Percentiles rank a stretch among this genome's conserved stretches.
Conservation (phyloP, 2,113 vertebrate genomes). For the Sprattus sprattus region DNA sequence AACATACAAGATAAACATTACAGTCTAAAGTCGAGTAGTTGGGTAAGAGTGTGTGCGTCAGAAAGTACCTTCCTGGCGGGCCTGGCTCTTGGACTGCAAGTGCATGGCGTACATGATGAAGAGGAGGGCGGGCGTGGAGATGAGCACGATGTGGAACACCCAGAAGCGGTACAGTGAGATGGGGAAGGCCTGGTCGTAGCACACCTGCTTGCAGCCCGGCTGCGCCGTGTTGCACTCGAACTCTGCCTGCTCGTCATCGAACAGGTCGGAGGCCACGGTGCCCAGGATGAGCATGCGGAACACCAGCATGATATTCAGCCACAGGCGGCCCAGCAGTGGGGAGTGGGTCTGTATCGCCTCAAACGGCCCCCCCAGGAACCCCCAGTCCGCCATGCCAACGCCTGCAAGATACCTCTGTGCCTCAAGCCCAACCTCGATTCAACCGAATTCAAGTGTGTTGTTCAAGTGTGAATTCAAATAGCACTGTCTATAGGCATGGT, state of each 20-base stretch:
- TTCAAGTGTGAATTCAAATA: too few species aligned
- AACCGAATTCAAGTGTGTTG: background rate
- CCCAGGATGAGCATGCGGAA: constrained; percentile 89
- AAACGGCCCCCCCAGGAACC: constrained; percentile 80
- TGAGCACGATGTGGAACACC: constrained; percentile 90
- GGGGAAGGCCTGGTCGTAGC: constrained; percentile 87
- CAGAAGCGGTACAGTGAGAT: constrained; percentile 94
- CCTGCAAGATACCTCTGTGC: background rate
- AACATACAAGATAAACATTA: too few species aligned
- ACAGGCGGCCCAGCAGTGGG: constrained; percentile 87
- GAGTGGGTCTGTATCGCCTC: constrained; percentile 82
- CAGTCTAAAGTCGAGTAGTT: too few species aligned
- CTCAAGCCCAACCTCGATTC: background rate
- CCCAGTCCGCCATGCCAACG: constrained; percentile 83
- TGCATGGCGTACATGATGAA: constrained; percentile 86
- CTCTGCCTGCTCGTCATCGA: constrained; percentile 87
- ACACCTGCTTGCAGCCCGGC: constrained; percentile 89
- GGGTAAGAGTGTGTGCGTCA: too few species aligned
- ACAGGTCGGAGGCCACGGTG: constrained; percentile 87
- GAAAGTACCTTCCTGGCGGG: background rate
- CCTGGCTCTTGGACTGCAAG: constrained; percentile 70
- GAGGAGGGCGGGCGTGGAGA: constrained; percentile 83
- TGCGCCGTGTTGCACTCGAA: constrained; percentile 90
- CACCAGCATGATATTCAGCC: constrained; percentile 88
- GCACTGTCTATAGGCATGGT: background rate